Conservation (phyloP, 2,888 invertebrate genomes). For the Philonicus albiceps region DNA sequence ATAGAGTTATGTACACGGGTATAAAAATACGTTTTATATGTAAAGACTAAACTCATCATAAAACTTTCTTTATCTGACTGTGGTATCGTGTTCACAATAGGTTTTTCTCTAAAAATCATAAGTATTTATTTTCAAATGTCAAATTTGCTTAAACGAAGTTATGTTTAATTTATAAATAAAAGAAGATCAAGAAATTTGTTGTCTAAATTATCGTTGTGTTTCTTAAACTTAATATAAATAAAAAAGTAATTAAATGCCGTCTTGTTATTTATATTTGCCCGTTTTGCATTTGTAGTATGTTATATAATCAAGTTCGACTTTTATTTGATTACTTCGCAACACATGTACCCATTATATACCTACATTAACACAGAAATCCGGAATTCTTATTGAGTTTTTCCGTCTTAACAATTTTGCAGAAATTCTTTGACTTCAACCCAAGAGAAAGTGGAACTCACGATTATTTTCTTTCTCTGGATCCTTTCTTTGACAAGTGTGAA, state of each 20-base stretch:
- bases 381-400: not conserved
- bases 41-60: no score
- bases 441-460: not conserved
- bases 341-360: not conserved
- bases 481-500: not conserved
- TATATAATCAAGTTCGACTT: not conserved
- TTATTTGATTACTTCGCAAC: not conserved
- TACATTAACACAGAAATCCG: not conserved
- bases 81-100: no score
- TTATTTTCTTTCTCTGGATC: not conserved
- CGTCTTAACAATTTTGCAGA: not conserved
- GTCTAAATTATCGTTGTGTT: not conserved
- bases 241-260: not conserved
- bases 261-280: not conserved
- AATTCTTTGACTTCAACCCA: not conserved
- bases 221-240: not conserved
- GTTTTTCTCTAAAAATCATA: no score
- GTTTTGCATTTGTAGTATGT: not conserved
- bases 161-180: not conserved
- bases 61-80: no score
- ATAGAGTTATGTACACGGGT: no score
- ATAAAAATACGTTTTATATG: no score
- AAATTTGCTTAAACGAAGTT: no score
- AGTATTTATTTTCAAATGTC: no score
- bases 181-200: not conserved